phyloP scores from a whole-genome alignment of 2,797 vertebrate genomes.

The Anguilla pacifica region DNA sequence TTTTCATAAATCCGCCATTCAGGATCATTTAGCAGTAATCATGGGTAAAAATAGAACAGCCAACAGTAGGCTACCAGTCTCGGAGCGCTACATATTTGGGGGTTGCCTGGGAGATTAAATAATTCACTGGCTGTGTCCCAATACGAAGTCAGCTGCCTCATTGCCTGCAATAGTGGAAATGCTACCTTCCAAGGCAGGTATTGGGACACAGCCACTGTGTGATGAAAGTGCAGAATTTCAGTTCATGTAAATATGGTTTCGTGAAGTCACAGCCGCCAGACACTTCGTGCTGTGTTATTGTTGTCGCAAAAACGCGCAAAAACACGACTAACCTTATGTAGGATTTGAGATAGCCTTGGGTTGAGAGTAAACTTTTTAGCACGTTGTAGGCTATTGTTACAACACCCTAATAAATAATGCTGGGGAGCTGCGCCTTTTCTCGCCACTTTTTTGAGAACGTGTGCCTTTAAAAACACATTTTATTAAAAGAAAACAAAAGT shows the following conservation, averaged over 20 bases:
- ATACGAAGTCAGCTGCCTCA: too few relatives aligned
- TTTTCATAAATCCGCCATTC: slow-evolving; percentile 24
- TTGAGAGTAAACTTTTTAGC: too few relatives aligned
- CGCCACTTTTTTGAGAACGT: too few relatives aligned
- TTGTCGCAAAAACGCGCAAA: neutral
- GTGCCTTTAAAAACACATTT: too few relatives aligned
- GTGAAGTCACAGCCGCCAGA: neutral
- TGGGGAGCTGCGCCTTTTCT: too few relatives aligned
- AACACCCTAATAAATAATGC: too few relatives aligned
- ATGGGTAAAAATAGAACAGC: slow-evolving; percentile 26
- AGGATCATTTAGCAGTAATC: slow-evolving; percentile 27
- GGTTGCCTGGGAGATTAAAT: neutral
- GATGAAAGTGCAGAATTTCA: neutral
- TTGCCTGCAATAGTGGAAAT: too few relatives aligned
- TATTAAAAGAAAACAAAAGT: too few relatives aligned
- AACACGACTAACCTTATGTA: too few relatives aligned
- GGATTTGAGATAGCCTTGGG: too few relatives aligned
- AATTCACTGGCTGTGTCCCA: neutral
- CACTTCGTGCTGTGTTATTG: neutral
- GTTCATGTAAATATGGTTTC: neutral
- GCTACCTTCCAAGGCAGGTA: too few relatives aligned
- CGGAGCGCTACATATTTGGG: neutral
- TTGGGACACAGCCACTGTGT: neutral
- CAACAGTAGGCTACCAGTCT: slow-evolving; percentile 1
- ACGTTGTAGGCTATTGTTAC: too few relatives aligned